A percentile compares a stretch with the other conserved stretches of the same genome.
These are phyloP conservation scores for Tupaia chinensis DNA, from an alignment of 2,113 vertebrate species.

Conservation along the genomic window DNA sequence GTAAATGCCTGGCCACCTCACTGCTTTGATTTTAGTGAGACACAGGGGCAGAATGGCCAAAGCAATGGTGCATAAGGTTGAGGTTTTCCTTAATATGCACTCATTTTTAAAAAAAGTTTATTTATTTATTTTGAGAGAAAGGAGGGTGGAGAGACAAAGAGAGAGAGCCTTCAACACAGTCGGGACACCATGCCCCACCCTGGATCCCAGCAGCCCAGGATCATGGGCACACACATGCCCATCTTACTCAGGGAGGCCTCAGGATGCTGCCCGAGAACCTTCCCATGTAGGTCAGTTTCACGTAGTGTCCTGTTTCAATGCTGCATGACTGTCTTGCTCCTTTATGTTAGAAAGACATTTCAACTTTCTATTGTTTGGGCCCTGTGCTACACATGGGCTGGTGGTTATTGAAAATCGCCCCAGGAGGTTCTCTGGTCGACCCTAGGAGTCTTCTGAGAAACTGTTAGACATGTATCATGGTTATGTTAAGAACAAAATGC, in stretches of 20 bases:
- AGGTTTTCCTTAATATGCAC: neutral
- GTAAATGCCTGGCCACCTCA: rapidly evolving
- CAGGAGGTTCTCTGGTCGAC: neutral
- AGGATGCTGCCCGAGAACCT: too few species aligned
- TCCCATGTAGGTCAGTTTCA: too few species aligned
- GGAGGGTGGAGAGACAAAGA: too few species aligned
- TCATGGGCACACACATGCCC: too few species aligned
- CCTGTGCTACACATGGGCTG: neutral
- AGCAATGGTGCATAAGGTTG: rapidly evolving
- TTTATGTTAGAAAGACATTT: neutral
- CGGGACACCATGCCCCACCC: too few species aligned
- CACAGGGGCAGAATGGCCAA: rapidly evolving
- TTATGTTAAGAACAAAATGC: neutral
- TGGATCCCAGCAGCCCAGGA: too few species aligned
- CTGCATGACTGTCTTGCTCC: too few species aligned
- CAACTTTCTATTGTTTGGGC: neutral
- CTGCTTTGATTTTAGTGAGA: neutral
- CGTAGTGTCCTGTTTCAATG: too few species aligned
- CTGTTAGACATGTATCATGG: neutral
- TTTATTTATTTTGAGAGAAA: neutral
- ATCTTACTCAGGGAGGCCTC: too few species aligned
- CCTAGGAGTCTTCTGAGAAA: neutral
- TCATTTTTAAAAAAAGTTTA: neutral
- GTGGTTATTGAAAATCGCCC: neutral
- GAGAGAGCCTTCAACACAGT: too few species aligned